phyloP scores from a whole-genome alignment of 1,140 invertebrate species.

The Procambarus clarkii region DNA sequence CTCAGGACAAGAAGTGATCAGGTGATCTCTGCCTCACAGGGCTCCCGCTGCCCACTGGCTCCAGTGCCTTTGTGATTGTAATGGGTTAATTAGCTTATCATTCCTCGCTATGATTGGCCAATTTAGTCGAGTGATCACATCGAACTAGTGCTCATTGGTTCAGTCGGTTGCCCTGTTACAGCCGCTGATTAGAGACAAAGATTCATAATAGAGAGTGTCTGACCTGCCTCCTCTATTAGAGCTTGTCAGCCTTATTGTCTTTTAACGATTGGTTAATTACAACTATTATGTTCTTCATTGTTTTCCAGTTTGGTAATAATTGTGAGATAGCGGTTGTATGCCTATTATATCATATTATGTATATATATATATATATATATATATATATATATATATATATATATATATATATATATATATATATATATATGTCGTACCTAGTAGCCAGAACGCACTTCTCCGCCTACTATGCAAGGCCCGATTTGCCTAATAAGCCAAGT shows the following conservation, averaged over 20 bases:
- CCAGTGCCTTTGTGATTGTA: not conserved
- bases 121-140: conserved; percentile 1
- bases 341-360: too few species aligned
- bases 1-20: not conserved
- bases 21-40: not conserved
- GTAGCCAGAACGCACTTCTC: too few species aligned
- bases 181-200: not conserved
- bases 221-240: not conserved
- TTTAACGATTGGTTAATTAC: too few species aligned
- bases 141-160: conserved; percentile 1
- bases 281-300: not conserved
- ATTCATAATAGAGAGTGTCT: not conserved
- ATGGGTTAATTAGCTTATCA: conserved; percentile 3
- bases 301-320: not conserved
- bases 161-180: not conserved
- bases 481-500: too few species aligned
- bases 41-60: not conserved
- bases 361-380: too few species aligned
- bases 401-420: too few species aligned
- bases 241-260: not conserved
- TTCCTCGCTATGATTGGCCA: not conserved
- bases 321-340: too few species aligned
- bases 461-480: too few species aligned
- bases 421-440: too few species aligned
- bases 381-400: too few species aligned